A percentile compares a stretch with the other conserved stretches of the same genome.
phyloP scores from a whole-genome alignment of 2,888 invertebrate genomes.

The Alentia gelatinosa region DNA sequence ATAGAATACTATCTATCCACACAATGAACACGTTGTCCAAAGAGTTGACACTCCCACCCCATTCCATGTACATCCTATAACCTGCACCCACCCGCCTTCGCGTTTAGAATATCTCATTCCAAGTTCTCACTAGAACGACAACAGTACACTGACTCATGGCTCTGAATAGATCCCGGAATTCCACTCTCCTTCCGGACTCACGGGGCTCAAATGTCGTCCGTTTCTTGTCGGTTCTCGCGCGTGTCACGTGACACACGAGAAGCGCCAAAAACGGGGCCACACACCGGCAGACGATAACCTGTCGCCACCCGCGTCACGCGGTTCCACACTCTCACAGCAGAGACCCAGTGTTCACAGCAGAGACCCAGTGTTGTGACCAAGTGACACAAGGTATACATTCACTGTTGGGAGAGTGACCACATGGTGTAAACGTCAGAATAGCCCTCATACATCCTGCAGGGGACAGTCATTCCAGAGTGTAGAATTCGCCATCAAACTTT shows the following conservation, averaged over 20 bases:
- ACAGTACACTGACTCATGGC: neutral
- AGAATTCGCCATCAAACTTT: no score
- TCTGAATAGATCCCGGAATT: neutral
- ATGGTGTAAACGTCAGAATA: no score
- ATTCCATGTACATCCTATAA: no score
- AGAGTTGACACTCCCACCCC: neutral
- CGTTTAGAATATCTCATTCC: neutral
- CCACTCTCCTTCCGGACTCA: slow-evolving; percentile 5
- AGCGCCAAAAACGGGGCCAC: neutral
- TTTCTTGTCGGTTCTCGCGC: neutral
- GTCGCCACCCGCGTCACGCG: neutral
- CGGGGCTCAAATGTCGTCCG: slow-evolving; percentile 16
- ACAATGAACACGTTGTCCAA: neutral
- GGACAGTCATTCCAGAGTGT: no score
- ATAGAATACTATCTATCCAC: no score
- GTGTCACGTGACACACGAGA: slow-evolving; percentile 10
- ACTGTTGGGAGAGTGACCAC: no score
- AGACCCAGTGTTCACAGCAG: no score
- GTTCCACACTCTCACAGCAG: neutral
- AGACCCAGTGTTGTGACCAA: no score
- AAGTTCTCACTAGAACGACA: neutral
- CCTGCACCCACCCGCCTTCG: neutral
- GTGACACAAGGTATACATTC: no score
- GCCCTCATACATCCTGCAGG: no score
- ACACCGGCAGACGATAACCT: neutral